Conservation (phyloP, 2,888 invertebrate species). For the Chrysotoxum bicinctum region DNA sequence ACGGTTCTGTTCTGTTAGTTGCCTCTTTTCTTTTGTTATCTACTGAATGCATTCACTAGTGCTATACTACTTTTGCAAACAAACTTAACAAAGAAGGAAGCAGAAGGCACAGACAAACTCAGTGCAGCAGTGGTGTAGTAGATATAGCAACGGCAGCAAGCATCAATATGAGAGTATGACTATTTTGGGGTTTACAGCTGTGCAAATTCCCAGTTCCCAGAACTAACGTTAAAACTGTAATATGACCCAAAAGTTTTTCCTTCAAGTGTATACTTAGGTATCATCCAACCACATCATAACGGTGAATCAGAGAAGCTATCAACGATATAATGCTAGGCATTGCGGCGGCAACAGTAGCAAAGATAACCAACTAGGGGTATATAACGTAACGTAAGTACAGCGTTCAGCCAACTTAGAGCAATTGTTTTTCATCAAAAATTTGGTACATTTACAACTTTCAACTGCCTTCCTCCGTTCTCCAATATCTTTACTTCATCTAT, state of each 20-base stretch:
- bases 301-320: slow-evolving; percentile 23
- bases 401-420: slow-evolving; percentile 9
- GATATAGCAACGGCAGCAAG: background rate
- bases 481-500: background rate
- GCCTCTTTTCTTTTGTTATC: slow-evolving; percentile 27
- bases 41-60: slow-evolving; percentile 32
- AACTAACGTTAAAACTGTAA: slow-evolving; percentile 22
- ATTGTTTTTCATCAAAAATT: slow-evolving; percentile 67
- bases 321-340: background rate
- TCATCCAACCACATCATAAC: slow-evolving; percentile 22
- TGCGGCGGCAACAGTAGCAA: background rate
- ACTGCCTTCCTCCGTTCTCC: background rate
- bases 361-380: background rate
- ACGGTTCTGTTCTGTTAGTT: slow-evolving; percentile 16
- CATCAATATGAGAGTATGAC: background rate
- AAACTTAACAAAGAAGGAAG: background rate
- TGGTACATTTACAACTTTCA: slow-evolving; percentile 42
- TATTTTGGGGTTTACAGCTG: slow-evolving; percentile 5
- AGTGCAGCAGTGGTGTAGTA: background rate
- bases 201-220: slow-evolving; percentile 8
- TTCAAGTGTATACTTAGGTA: slow-evolving; percentile 8
- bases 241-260: slow-evolving; percentile 17
- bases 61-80: background rate
- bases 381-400: background rate
- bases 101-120: background rate